These are phyloP conservation scores for Rhabditoides inermis DNA, from an alignment of 2,888 invertebrate species.

Conservation along the genomic window DNA sequence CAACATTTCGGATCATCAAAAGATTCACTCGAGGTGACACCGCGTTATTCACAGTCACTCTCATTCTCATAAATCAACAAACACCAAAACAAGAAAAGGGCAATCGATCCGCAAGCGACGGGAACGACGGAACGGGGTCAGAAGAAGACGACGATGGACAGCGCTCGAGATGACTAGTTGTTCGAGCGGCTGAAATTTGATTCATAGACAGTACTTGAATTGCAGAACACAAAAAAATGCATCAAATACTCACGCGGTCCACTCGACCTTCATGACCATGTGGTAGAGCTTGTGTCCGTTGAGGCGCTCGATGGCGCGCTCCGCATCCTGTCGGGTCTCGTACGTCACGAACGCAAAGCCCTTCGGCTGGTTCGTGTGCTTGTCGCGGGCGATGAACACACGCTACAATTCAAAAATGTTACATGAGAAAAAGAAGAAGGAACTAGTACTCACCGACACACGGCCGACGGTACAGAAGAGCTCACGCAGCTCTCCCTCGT, in stretches of 20 bases:
- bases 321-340: conserved; percentile 63
- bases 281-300: conserved; percentile 64
- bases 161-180: too few species aligned
- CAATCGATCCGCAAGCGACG: too few species aligned
- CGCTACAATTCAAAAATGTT: conserved; percentile 61
- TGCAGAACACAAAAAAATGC: background rate
- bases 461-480: conserved; percentile 82
- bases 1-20: background rate
- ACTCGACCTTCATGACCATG: conserved; percentile 77
- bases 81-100: too few species aligned
- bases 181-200: too few species aligned
- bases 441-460: conserved; percentile 8
- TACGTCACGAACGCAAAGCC: conserved; percentile 98
- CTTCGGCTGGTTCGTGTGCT: conserved; percentile 59
- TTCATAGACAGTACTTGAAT: too few species aligned
- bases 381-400: conserved; percentile 87
- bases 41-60: too few species aligned
- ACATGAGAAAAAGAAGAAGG: background rate
- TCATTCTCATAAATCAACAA: too few species aligned
- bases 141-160: too few species aligned
- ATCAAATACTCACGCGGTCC: conserved; percentile 34
- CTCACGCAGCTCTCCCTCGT: conserved; percentile 85
- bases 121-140: too few species aligned
- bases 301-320: conserved; percentile 70
- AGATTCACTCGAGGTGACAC: background rate